These are phyloP conservation scores for Sturnus vulgaris DNA, from an alignment of 2,113 vertebrate genomes.

Conservation along the genomic window DNA sequence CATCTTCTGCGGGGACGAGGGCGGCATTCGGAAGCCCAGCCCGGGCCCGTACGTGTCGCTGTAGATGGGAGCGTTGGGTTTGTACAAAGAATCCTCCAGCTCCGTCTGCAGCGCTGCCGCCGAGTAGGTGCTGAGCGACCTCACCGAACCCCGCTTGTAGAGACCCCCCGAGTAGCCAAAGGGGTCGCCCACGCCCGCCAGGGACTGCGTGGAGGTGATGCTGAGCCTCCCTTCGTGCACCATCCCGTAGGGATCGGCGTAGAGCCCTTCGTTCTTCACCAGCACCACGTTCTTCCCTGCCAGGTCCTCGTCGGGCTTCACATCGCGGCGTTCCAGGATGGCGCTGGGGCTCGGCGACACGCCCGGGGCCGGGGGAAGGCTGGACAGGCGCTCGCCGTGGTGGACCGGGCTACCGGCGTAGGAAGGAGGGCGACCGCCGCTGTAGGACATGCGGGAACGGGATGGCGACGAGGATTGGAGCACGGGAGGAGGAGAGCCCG, in stretches of 20 bases:
- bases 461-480: constrained; percentile 85
- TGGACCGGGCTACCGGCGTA: constrained; percentile 85
- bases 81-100: constrained; percentile 90
- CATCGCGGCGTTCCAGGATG: constrained; percentile 95
- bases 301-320: constrained; percentile 94
- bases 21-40: constrained; percentile 88
- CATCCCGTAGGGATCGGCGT: constrained; percentile 91
- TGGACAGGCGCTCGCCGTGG: constrained; percentile 74
- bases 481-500: constrained; percentile 71
- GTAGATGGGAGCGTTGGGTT: constrained; percentile 86
- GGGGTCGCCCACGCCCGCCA: constrained; percentile 88
- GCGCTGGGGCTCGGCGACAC: constrained; percentile 93
- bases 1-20: constrained; percentile 94
- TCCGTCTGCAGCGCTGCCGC: constrained; percentile 90
- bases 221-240: constrained; percentile 94
- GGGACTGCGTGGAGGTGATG: constrained; percentile 89
- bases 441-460: constrained; percentile 93
- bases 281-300: constrained; percentile 90
- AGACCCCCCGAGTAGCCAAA: constrained; percentile 89
- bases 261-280: constrained; percentile 91
- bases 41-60: constrained; percentile 82
- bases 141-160: constrained; percentile 91
- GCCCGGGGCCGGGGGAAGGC: constrained; percentile 75
- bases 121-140: constrained; percentile 95
- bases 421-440: constrained; percentile 87